Conservation (phyloP, 1,140 invertebrate genomes). For the Bombus haemorrhoidalis region DNA sequence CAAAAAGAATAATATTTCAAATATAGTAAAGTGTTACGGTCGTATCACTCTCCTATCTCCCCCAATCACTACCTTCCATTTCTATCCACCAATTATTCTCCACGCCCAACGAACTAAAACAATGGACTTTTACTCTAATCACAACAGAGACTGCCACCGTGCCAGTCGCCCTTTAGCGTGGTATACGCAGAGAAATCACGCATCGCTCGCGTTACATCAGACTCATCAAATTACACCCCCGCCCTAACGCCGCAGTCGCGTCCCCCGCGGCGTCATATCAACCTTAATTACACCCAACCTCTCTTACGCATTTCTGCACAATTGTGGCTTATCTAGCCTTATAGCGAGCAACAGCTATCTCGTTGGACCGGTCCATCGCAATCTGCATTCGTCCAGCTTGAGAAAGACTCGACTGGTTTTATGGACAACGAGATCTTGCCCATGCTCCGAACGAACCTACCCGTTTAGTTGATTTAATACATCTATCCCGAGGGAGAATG, state of each 20-base stretch:
- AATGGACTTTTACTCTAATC: background rate
- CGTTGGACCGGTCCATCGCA: background rate
- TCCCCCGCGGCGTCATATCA: constrained; percentile 19
- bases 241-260: too few relatives aligned
- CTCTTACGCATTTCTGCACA: constrained; percentile 20
- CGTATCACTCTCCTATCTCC: background rate
- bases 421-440: background rate
- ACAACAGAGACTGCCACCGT: background rate
- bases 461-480: constrained; percentile 61
- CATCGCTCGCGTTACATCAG: background rate
- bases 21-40: too few relatives aligned
- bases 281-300: constrained; percentile 37
- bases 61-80: background rate
- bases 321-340: constrained; percentile 29
- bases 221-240: constrained; percentile 36
- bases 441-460: background rate
- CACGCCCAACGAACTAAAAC: background rate
- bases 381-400: constrained; percentile 2
- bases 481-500: constrained; percentile 46
- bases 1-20: too few relatives aligned
- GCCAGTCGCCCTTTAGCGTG: background rate
- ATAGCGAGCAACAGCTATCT: constrained; percentile 24
- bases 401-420: constrained; percentile 8
- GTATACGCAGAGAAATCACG: constrained; percentile 28
- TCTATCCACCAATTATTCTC: background rate